These are phyloP conservation scores for Stictocephala bisonia DNA, from an alignment of 2,888 invertebrate species.

Conservation along the genomic window DNA sequence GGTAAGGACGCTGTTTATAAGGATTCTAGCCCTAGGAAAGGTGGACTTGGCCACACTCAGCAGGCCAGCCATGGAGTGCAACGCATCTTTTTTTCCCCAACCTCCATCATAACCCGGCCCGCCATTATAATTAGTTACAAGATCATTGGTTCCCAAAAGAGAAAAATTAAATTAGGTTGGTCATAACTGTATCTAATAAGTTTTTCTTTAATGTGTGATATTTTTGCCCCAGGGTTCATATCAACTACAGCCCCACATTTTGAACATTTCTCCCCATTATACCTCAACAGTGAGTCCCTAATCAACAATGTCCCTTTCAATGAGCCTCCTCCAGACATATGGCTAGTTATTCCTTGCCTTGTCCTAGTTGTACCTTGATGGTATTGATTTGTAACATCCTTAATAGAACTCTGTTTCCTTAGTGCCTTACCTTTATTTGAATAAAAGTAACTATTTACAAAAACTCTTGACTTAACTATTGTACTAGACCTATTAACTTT, in stretches of 20 bases:
- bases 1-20: background rate
- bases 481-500: no score
- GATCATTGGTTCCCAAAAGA: conserved; percentile 2
- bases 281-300: conserved; percentile 1
- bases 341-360: no score
- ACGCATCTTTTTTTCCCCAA: background rate
- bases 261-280: background rate
- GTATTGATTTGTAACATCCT: no score
- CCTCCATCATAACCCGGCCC: background rate
- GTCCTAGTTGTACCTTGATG: no score
- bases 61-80: conserved; percentile 1
- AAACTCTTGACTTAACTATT: no score
- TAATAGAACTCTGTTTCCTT: no score
- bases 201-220: background rate
- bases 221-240: background rate
- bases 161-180: background rate
- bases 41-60: background rate
- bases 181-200: background rate
- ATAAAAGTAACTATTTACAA: no score
- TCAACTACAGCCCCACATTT: background rate
- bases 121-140: background rate
- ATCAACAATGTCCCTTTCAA: background rate
- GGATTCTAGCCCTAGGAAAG: background rate
- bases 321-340: background rate
- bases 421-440: no score